These are phyloP conservation scores for Chrysina gloriosa DNA, from an alignment of 2,888 invertebrate species.

Conservation along the genomic window DNA sequence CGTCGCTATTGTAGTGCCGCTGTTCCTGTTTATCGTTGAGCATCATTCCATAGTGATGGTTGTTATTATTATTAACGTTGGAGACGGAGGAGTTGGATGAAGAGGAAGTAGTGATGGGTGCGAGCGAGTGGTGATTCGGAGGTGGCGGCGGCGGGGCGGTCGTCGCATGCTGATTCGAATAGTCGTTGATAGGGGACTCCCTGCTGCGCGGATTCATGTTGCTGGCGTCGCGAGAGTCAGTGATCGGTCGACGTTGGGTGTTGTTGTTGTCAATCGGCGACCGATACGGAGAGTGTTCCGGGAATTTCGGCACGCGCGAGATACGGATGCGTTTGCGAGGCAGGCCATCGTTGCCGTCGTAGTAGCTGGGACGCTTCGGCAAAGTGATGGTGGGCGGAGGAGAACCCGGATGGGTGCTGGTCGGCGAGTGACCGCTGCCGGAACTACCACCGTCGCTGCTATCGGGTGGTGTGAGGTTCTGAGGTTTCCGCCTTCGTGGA, in stretches of 20 bases:
- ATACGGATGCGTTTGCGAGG: slow-evolving; percentile 85
- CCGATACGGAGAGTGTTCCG: slow-evolving; percentile 60
- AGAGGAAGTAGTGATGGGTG: not conserved
- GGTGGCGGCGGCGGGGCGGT: slow-evolving; percentile 26
- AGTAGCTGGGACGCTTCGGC: slow-evolving; percentile 69
- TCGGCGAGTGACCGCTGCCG: slow-evolving; percentile 83
- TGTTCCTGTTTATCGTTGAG: slow-evolving; percentile 54
- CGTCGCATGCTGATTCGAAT: slow-evolving; percentile 43
- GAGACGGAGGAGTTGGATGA: no score
- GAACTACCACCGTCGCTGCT: slow-evolving; percentile 84
- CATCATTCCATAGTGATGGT: slow-evolving; percentile 54
- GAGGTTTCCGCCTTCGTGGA: slow-evolving; percentile 85
- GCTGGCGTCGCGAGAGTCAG: slow-evolving; percentile 64
- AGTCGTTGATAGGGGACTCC: slow-evolving; percentile 52
- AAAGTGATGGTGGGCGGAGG: slow-evolving; percentile 70
- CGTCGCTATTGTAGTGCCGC: slow-evolving; percentile 52
- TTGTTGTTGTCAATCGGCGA: slow-evolving; percentile 64
- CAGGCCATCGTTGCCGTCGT: slow-evolving; percentile 70
- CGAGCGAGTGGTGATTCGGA: slow-evolving; percentile 1
- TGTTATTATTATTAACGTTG: not conserved
- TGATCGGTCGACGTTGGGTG: slow-evolving; percentile 61
- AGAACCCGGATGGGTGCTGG: slow-evolving; percentile 78
- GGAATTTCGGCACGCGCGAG: slow-evolving; percentile 81
- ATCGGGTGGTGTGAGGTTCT: slow-evolving; percentile 89
- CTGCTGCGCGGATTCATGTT: slow-evolving; percentile 66